These are phyloP conservation scores for Agrypnia vestita DNA, from an alignment of 1,140 invertebrate species.

Conservation along the genomic window DNA sequence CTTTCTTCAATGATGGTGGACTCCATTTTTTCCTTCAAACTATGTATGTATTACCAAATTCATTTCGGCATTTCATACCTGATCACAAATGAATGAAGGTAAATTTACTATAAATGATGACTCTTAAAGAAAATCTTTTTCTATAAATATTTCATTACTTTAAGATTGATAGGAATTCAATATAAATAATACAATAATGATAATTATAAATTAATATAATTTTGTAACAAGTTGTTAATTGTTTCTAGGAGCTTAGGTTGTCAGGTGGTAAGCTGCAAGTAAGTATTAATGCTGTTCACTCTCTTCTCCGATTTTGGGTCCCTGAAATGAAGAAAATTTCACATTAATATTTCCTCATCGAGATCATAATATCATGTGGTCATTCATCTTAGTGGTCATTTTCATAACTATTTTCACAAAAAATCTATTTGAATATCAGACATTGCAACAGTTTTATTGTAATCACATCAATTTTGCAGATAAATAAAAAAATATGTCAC, in stretches of 20 bases:
- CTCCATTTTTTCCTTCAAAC: conserved; percentile 10
- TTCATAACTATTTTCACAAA: too few relatives aligned
- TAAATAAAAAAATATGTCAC: too few relatives aligned
- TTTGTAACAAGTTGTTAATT: conserved; percentile 50
- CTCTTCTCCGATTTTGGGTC: conserved; percentile 75
- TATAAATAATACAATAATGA: conserved; percentile 57
- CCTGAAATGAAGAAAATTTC: conserved; percentile 63
- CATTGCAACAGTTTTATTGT: too few relatives aligned
- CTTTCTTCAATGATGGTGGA: conserved; percentile 12
- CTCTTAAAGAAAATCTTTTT: not conserved
- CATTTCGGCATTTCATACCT: conserved; percentile 2
- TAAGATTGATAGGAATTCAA: conserved; percentile 47
- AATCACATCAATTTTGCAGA: too few relatives aligned
- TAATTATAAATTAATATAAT: conserved; percentile 54
- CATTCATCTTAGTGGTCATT: too few relatives aligned
- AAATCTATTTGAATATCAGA: too few relatives aligned
- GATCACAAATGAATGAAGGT: not conserved
- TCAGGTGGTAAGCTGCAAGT: conserved; percentile 74
- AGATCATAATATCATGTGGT: too few relatives aligned
- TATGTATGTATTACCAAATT: conserved; percentile 23
- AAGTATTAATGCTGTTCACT: conserved; percentile 73
- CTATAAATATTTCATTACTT: not conserved
- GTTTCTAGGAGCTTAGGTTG: conserved; percentile 65
- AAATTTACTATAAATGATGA: conserved; percentile 24
- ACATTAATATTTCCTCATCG: not conserved